Base-by-base conservation (phyloP, 2,113 vertebrate genomes). In the Stercorarius parasiticus region DNA sequence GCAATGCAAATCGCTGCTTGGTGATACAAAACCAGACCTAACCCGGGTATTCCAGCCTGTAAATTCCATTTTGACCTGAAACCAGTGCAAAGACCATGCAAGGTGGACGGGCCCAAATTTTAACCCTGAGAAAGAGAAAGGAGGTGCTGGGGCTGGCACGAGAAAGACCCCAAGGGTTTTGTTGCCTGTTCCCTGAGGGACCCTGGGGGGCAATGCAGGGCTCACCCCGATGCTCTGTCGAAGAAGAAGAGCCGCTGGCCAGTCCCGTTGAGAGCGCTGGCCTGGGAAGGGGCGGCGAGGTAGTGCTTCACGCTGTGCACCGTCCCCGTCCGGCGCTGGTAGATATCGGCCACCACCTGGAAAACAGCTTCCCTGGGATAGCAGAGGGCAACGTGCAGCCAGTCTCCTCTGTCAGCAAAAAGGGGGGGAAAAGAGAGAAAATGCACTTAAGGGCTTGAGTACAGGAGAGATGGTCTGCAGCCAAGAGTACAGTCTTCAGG, bases 311-410 rank as follows among this genome's bases (percentile, higher is more conserved):
- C 87, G 3, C 91, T 94, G 91, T 95, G 97, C 40, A 94, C 88
- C 5, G 9, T 91, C 77, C 97, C 97, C 5, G 86, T 97, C 71
- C 49, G 73, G 19, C 65, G 5, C 61, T 95, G 92, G 73, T 97
- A 96, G 83, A 91, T 42, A 42, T 97, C 96, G 1, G 95, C 87
- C 80, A 95, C 78, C 32, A 96, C 93, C 43, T 95, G 96, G 82
- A 92, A 96, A 77, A 97, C 15, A 0, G 93, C 32, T 38, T 65
- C 81, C 72, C 79, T 97, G 61, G 97, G 97, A 14, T 95, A 95
- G 80, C 96, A 97, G 38, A 98, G 92, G 52, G 96, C 30, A 23
- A 97, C 30, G 10, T 2, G 26, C 78, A 97, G 79, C 96, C 97
- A 95, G 88, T 86, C 97, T 84, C 96, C 97, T 91, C 97, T 97